Evolutionary conservation across 2,797 vertebrate genomes (phyloP).

Genomic region (Holocentrus rufus): DNA sequence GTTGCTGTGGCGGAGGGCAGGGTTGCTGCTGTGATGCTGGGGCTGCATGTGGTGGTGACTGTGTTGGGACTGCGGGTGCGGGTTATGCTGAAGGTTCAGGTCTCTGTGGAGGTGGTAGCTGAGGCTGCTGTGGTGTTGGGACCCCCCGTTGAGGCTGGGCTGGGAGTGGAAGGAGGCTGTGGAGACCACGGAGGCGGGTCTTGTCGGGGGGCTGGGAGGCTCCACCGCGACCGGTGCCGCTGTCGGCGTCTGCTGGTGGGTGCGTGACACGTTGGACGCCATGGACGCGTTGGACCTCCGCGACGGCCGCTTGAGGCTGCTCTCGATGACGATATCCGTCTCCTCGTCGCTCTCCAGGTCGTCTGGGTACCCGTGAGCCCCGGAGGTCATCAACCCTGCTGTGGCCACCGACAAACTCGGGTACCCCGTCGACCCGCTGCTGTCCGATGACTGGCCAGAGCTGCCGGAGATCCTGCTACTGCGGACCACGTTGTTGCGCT

Average conservation of each 20-base stretch:
- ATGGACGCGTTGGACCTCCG: constrained; percentile 83
- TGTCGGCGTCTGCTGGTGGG: constrained; percentile 69
- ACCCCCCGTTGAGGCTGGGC: constrained; percentile 83
- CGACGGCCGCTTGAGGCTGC: constrained; percentile 87
- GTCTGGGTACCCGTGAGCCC: constrained; percentile 86
- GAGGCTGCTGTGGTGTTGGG: constrained; percentile 81
- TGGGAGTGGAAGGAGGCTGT: constrained; percentile 84
- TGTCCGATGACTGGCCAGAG: constrained; percentile 93
- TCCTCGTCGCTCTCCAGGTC: constrained; percentile 97
- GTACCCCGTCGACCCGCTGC: constrained; percentile 89
- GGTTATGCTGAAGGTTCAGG: constrained; percentile 81
- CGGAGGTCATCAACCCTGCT: constrained; percentile 33
- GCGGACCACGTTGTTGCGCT: constrained; percentile 96
- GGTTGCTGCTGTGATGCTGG: constrained; percentile 82
- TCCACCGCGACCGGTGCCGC: constrained; percentile 37
- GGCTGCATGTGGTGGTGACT: constrained; percentile 70
- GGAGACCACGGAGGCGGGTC: constrained; percentile 80
- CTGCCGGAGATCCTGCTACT: constrained; percentile 91
- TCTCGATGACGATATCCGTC: constrained; percentile 95
- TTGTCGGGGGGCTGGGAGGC: constrained; percentile 77
- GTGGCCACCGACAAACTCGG: constrained; percentile 82
- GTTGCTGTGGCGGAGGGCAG: constrained; percentile 87
- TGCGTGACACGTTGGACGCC: constrained; percentile 74
- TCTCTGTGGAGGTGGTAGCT: constrained; percentile 91
- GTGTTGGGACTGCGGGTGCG: constrained; percentile 69